These are phyloP conservation scores for Ericerus pela DNA, from an alignment of 1,140 invertebrate species.

Conservation along the genomic window DNA sequence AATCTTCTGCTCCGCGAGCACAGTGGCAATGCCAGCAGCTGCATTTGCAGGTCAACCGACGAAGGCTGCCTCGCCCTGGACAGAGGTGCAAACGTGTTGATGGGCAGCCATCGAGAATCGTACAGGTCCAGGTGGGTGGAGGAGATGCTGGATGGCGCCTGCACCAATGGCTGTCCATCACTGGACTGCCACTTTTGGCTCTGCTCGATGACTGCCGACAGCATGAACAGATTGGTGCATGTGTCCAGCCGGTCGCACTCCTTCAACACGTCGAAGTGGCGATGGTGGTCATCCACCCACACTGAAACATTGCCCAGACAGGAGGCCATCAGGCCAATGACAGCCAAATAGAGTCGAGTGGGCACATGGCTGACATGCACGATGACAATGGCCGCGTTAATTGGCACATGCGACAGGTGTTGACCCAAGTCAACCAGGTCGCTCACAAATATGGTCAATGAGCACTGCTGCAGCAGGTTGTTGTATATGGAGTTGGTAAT, in stretches of 20 bases:
- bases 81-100: constrained; percentile 16
- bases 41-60: constrained; percentile 18
- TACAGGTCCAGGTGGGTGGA: constrained; percentile 14
- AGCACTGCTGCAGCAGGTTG: constrained; percentile 18
- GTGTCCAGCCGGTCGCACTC: constrained; percentile 16
- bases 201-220: constrained; percentile 19
- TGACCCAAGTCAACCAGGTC: constrained; percentile 12
- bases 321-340: constrained; percentile 18
- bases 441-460: constrained; percentile 8
- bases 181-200: constrained; percentile 15
- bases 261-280: constrained; percentile 8
- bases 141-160: neutral
- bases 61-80: neutral
- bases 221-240: constrained; percentile 15
- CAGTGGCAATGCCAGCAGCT: constrained; percentile 18
- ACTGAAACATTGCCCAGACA: constrained; percentile 21
- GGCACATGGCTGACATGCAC: constrained; percentile 17
- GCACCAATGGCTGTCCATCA: too few relatives aligned
- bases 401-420: constrained; percentile 2
- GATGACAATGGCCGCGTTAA: constrained; percentile 16
- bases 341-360: neutral
- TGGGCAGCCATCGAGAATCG: constrained; percentile 18
- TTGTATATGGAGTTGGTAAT: constrained; percentile 16
- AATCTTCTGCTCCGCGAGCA: constrained; percentile 19
- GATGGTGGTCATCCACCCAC: constrained; percentile 15